Evolutionary conservation across 2,797 vertebrate genomes (phyloP).

Genomic region (Channallabes apus): DNA sequence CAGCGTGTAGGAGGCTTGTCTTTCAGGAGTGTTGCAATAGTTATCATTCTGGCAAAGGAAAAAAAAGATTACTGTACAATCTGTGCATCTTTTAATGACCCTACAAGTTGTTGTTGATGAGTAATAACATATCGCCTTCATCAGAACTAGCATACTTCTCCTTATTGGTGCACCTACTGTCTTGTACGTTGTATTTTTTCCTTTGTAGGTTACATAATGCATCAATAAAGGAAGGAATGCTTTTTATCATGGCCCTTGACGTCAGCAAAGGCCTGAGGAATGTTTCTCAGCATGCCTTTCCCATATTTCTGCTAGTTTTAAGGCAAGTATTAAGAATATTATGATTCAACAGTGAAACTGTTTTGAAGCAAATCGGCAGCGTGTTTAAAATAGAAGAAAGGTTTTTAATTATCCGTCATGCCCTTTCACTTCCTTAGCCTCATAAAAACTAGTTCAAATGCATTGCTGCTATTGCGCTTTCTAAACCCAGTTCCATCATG

Average conservation of each 20-base stretch:
- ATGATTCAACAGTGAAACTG: neutral
- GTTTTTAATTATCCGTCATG: neutral
- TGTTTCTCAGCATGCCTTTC: slow-evolving; percentile 43
- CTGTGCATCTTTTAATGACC: neutral
- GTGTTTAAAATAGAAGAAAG: neutral
- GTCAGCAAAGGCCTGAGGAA: slow-evolving; percentile 46
- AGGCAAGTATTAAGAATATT: neutral
- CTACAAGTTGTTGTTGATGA: neutral
- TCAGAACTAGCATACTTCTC: neutral
- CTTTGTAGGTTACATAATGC: slow-evolving; percentile 29
- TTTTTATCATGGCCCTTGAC: slow-evolving; percentile 50
- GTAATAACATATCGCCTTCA: neutral
- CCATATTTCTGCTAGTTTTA: slow-evolving; percentile 25
- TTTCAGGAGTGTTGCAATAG: slow-evolving; percentile 50
- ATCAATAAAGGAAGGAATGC: slow-evolving; percentile 47
- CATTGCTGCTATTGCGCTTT: neutral
- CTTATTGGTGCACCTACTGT: neutral
- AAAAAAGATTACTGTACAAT: neutral
- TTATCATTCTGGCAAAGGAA: slow-evolving; percentile 30
- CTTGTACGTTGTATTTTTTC: neutral
- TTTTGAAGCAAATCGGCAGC: neutral
- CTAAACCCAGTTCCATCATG: neutral
- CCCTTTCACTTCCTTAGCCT: neutral
- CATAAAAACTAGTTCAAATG: neutral
- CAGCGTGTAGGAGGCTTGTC: neutral